Base-by-base conservation (phyloP, 1,140 invertebrate genomes). In the Drosophila arizonae region DNA sequence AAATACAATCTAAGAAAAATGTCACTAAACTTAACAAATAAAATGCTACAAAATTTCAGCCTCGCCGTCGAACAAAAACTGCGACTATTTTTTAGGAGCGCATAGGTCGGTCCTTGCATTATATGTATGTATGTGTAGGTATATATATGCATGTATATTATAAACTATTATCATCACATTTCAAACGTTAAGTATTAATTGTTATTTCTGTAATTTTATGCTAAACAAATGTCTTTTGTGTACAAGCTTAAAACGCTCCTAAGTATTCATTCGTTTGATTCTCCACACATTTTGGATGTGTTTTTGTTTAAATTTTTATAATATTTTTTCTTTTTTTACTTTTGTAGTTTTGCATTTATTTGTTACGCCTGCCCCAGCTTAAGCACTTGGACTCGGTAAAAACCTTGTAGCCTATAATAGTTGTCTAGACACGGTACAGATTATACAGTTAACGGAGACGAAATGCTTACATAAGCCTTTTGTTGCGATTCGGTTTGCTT, bases 161-260 rank as follows among this genome's bases (percentile, higher is more conserved):
- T 79, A 69, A 87, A 88, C 82, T 87, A 87, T 87, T 87, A 87
- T 87, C 82, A 87, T 87, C 82, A 87, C 82, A 87, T 87, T 87
- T 86, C 77, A 87, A 87, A 87, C 76, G 68, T 87, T 87, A 87
- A 88, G 82, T 87, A 68, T 84, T 76, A 67, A 65, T 72, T 75
- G 56, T 58, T 82, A 72, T 78, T 87, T 87, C 67, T 71, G 67
- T 76, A 72, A 73, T 63, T 71, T 86, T 78, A 82, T 65, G 77
- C 82, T 86, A 88, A 79, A 86, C 82, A 79, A 81, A 77, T 86
- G 82, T 86, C 82, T 86, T 87, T 87, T 87, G 71, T 78, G 68
- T 81, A 81, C 64, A 85, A 86, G 81, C 81, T 79, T 77, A 76
- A 79, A 78, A 78, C 81, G 78, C 77, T 77, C 67, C 65, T 74